Conservation (phyloP, 35 echinoderm and acorn worm genomes). For the Apostichopus japonicus region DNA sequence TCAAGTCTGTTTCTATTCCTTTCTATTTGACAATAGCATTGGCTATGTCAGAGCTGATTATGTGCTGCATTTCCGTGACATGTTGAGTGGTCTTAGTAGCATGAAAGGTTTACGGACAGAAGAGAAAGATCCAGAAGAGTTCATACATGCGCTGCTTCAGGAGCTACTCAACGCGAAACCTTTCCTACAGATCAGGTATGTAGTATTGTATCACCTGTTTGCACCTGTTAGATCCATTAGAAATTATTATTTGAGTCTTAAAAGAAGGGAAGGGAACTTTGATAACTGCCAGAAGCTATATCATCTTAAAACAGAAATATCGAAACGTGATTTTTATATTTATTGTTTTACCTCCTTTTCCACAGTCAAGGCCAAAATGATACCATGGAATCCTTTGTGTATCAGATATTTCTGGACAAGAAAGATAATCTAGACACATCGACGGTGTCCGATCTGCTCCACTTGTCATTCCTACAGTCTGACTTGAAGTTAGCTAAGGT, state of each 20-base stretch:
- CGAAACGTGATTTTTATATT: neutral
- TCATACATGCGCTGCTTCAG: slow-evolving; percentile 78
- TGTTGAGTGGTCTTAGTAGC: slow-evolving; percentile 63
- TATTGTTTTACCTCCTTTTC: neutral
- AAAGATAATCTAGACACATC: neutral
- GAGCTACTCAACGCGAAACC: slow-evolving; percentile 81
- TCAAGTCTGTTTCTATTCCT: too few species aligned
- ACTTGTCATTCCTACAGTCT: neutral
- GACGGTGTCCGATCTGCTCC: neutral
- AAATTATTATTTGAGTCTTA: too few species aligned
- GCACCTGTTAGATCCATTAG: too few species aligned
- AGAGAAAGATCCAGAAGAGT: slow-evolving; percentile 97
- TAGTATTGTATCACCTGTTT: too few species aligned
- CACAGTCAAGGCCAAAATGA: slow-evolving; percentile 10
- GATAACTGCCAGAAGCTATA: neutral
- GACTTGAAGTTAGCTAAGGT: slow-evolving; percentile 24
- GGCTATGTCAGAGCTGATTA: slow-evolving; percentile 88
- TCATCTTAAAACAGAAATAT: slow-evolving; percentile 1
- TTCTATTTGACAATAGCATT: slow-evolving; percentile 52
- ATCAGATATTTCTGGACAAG: slow-evolving; percentile 45
- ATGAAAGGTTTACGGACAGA: slow-evolving; percentile 76
- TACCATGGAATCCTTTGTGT: slow-evolving; percentile 11
- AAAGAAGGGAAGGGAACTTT: too few species aligned
- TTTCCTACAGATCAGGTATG: slow-evolving; percentile 79
- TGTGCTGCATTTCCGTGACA: slow-evolving; percentile 66